A percentile compares a stretch with the other conserved stretches of the same genome.
phyloP scores from a whole-genome alignment of 2,113 vertebrate species.

The Brachionichthys hirsutus region DNA sequence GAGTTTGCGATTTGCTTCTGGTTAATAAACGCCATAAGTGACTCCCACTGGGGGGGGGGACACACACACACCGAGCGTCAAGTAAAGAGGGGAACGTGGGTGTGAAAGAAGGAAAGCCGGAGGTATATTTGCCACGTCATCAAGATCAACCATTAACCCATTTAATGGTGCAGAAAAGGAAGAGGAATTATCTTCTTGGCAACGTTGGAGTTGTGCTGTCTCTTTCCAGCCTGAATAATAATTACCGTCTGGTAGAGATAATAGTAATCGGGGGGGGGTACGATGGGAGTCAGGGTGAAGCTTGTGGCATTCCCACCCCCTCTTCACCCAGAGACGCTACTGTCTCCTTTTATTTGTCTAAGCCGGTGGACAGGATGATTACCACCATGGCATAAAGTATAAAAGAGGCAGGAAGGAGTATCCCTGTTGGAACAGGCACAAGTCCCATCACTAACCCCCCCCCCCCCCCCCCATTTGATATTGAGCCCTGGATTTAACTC shows the following conservation, averaged over 20 bases:
- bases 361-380: slow-evolving; percentile 72
- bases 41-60: slow-evolving; percentile 35
- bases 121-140: slow-evolving; percentile 59
- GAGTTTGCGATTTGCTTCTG: slow-evolving; percentile 16
- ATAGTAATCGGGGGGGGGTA: slow-evolving; percentile 66
- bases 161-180: slow-evolving; percentile 57
- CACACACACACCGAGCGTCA: slow-evolving; percentile 7
- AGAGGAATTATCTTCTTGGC: slow-evolving; percentile 43
- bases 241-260: slow-evolving; percentile 60
- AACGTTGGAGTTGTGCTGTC: slow-evolving; percentile 39
- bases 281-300: slow-evolving; percentile 46
- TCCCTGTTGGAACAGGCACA: neutral
- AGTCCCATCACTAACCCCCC: too few species aligned
- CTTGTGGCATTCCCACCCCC: slow-evolving; percentile 54
- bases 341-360: slow-evolving; percentile 57
- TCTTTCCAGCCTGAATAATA: slow-evolving; percentile 53
- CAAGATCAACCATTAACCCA: slow-evolving; percentile 57
- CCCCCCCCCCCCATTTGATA: slow-evolving; percentile 1
- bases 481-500: neutral
- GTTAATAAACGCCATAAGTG: slow-evolving; percentile 28
- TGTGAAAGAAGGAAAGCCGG: slow-evolving; percentile 39
- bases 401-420: slow-evolving; percentile 23
- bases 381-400: slow-evolving; percentile 37
- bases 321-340: slow-evolving; percentile 68
- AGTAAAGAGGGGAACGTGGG: slow-evolving; percentile 9